Percentiles rank a stretch among this genome's conserved stretches.
These are phyloP conservation scores for Brevimyrus niger DNA, from an alignment of 2,113 vertebrate genomes.

Conservation along the genomic window DNA sequence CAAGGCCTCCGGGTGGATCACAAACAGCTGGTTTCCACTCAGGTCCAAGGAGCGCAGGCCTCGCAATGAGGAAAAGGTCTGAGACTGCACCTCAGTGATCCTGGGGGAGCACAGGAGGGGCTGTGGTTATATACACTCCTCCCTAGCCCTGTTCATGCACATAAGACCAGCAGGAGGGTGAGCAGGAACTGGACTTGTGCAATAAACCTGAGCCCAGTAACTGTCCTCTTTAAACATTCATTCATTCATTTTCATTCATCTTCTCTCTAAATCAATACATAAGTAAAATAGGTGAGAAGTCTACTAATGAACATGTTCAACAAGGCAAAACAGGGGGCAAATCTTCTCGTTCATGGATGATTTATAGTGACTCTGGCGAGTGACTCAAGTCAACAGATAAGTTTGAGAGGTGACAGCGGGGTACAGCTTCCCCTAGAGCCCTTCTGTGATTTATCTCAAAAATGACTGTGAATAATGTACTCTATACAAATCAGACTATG, in stretches of 20 bases:
- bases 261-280: not conserved
- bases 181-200: not conserved
- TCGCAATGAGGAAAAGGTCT: conserved; percentile 52
- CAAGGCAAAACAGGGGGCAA: not conserved
- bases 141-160: not conserved
- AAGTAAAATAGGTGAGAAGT: not conserved
- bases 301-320: not conserved
- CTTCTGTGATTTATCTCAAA: not conserved
- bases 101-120: conserved; percentile 38
- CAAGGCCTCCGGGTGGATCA: conserved; percentile 63
- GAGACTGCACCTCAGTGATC: conserved; percentile 54
- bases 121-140: not conserved
- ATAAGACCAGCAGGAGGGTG: not conserved
- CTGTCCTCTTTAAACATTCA: not conserved
- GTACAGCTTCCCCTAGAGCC: not conserved
- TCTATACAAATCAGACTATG: not conserved
- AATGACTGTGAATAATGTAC: not conserved
- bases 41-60: conserved; percentile 57
- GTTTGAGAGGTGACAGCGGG: not conserved
- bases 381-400: not conserved
- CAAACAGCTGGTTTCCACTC: conserved; percentile 54
- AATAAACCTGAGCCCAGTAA: not conserved
- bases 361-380: not conserved
- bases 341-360: not conserved
- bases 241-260: not conserved